Conservation (phyloP, 2,113 vertebrate species). For the Anser cygnoides region DNA sequence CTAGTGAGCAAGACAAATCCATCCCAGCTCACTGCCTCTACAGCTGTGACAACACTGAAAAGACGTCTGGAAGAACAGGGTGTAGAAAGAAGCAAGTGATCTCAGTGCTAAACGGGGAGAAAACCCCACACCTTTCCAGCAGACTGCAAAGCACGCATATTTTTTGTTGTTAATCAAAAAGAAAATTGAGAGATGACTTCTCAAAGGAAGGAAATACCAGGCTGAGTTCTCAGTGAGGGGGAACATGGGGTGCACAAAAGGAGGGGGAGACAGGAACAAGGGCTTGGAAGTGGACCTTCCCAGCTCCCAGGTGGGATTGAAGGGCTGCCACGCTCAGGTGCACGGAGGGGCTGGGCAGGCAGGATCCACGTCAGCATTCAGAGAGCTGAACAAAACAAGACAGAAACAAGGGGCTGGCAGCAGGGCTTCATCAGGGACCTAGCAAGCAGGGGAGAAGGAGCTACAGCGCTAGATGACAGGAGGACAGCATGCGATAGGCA, state of each 20-base stretch:
- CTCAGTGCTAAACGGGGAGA: background rate
- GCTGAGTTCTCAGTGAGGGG: background rate
- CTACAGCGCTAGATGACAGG: background rate
- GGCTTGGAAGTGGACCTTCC: background rate
- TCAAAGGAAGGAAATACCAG: background rate
- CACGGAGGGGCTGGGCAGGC: background rate
- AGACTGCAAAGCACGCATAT: rapidly evolving
- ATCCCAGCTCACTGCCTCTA: background rate
- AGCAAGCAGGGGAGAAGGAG: background rate
- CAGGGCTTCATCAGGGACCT: background rate
- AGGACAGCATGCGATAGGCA: background rate
- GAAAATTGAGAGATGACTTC: background rate
- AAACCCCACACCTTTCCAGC: background rate
- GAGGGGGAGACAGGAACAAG: background rate
- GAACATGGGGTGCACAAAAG: background rate
- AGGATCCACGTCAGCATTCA: background rate
- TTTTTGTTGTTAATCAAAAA: background rate
- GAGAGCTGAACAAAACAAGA: background rate
- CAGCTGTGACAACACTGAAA: background rate
- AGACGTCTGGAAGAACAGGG: background rate
- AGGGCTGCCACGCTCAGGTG: background rate
- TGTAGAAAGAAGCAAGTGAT: background rate
- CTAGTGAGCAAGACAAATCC: background rate
- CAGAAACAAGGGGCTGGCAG: background rate
- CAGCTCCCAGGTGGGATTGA: background rate